Evolutionary conservation across 2,797 vertebrate genomes (phyloP).

Genomic region (Acanthiza pusilla): DNA sequence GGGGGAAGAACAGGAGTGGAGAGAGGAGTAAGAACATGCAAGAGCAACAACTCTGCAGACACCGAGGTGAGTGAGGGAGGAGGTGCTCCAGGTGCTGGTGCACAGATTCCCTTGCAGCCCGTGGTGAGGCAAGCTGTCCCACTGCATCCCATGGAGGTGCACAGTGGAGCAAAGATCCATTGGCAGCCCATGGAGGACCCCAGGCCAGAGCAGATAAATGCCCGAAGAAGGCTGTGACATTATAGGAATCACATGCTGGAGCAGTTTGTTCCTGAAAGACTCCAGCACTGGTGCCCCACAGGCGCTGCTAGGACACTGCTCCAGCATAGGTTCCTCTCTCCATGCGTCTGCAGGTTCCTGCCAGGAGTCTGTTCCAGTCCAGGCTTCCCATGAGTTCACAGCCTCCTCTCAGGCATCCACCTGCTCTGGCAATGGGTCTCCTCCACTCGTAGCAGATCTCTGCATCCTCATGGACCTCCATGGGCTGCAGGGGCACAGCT

Average conservation of each 20-base stretch:
- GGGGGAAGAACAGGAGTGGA: neutral
- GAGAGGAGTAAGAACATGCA: neutral
- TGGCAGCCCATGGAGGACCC: neutral
- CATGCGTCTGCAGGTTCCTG: neutral
- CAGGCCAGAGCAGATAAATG: neutral
- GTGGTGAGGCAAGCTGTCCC: neutral
- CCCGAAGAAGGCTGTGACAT: neutral
- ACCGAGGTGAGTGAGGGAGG: neutral
- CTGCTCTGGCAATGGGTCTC: neutral
- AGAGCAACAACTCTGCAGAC: neutral
- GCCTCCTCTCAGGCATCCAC: neutral
- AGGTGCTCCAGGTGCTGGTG: neutral
- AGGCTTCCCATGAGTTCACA: too few species aligned
- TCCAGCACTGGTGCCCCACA: neutral
- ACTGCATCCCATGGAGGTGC: neutral
- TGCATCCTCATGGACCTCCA: neutral
- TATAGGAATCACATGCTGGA: neutral
- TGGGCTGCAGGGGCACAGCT: too few species aligned
- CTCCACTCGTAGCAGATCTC: neutral
- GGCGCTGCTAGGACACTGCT: neutral
- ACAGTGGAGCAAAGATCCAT: neutral
- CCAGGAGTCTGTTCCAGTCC: neutral
- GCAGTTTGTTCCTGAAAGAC: neutral
- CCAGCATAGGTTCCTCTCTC: neutral
- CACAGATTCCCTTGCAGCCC: neutral